Conservation (phyloP, 2,888 invertebrate species). For the Andrena minutula region DNA sequence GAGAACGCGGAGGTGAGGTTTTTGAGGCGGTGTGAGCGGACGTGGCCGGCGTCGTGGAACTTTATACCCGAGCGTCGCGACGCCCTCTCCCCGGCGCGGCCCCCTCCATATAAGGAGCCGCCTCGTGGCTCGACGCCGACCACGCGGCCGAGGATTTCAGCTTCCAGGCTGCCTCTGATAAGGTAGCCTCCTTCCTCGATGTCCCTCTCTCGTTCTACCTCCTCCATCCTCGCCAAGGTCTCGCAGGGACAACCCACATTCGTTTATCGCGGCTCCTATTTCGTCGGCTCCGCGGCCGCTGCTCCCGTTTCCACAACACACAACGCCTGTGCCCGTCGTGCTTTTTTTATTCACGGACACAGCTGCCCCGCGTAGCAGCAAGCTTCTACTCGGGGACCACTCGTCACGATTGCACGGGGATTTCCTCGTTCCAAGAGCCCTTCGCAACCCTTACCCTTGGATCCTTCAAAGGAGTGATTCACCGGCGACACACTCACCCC, state of each 20-base stretch:
- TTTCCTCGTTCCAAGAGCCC: slow-evolving; percentile 6
- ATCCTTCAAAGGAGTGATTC: neutral
- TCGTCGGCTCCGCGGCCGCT: slow-evolving; percentile 50
- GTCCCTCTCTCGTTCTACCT: slow-evolving; percentile 24
- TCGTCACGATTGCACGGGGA: neutral
- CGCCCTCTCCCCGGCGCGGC: slow-evolving; percentile 77
- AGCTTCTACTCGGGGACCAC: neutral
- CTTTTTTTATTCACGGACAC: slow-evolving; percentile 68
- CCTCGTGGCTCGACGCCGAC: slow-evolving; percentile 64
- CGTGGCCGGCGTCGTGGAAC: slow-evolving; percentile 72
- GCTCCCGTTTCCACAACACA: slow-evolving; percentile 50
- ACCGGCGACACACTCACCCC: too few species aligned
- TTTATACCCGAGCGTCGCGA: slow-evolving; percentile 79
- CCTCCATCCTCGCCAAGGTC: slow-evolving; percentile 46
- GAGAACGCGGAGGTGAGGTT: slow-evolving; percentile 30
- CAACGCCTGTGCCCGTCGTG: slow-evolving; percentile 23
- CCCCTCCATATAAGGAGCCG: slow-evolving; percentile 83
- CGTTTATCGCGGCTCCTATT: slow-evolving; percentile 65
- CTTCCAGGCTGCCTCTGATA: slow-evolving; percentile 60
- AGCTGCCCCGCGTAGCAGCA: slow-evolving; percentile 27
- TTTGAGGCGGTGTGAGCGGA: slow-evolving; percentile 46
- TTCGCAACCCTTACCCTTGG: neutral
- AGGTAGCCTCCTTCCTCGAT: slow-evolving; percentile 46
- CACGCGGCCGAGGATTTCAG: slow-evolving; percentile 63
- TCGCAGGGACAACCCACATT: slow-evolving; percentile 51